Conservation (phyloP, 2,888 invertebrate genomes). For the Parelbella ahira region DNA sequence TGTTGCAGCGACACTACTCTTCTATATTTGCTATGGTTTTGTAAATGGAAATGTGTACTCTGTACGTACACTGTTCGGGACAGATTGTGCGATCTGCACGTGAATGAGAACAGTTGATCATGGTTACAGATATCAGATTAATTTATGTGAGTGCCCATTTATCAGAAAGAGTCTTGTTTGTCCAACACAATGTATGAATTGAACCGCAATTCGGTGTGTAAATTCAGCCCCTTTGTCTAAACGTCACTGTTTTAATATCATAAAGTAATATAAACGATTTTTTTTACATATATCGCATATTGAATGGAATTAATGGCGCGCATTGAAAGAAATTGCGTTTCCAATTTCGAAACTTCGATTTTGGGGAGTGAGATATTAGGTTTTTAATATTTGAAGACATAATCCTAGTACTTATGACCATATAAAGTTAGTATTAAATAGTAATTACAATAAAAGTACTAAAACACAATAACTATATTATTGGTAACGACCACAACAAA, state of each 20-base stretch:
- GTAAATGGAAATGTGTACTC: slow-evolving; percentile 49
- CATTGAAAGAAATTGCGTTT: not conserved
- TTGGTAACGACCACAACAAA: too few relatives aligned
- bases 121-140: slow-evolving; percentile 45
- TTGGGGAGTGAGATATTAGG: slow-evolving; percentile 1
- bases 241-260: slow-evolving; percentile 15
- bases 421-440: too few relatives aligned
- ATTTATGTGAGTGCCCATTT: slow-evolving; percentile 51
- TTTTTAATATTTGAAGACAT: too few relatives aligned
- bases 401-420: too few relatives aligned
- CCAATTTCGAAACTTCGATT: slow-evolving; percentile 4
- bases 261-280: slow-evolving; percentile 15
- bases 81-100: slow-evolving; percentile 43
- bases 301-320: slow-evolving; percentile 7
- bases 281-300: slow-evolving; percentile 5
- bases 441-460: too few relatives aligned
- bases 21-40: slow-evolving; percentile 30
- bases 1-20: slow-evolving; percentile 8
- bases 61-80: slow-evolving; percentile 24
- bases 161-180: slow-evolving; percentile 35
- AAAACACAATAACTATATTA: too few relatives aligned
- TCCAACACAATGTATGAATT: slow-evolving; percentile 27
- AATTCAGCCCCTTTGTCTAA: slow-evolving; percentile 17
- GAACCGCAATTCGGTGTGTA: slow-evolving; percentile 25
- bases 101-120: slow-evolving; percentile 48